phyloP scores from a whole-genome alignment of 2,888 invertebrate genomes.

The Tachina grossa region DNA sequence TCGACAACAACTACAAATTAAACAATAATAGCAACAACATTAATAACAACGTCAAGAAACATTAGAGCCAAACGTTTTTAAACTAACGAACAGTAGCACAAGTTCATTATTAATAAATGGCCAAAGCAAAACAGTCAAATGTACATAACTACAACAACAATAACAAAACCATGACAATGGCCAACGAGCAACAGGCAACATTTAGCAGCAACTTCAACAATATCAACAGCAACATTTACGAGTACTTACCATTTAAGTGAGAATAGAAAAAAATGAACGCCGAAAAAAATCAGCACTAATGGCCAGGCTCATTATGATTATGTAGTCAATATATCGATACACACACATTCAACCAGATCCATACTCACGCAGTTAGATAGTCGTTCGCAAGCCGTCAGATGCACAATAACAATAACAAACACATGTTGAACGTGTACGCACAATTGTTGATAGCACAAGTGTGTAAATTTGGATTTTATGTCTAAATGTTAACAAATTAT shows the following conservation, averaged over 20 bases:
- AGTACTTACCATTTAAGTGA: constrained; percentile 10
- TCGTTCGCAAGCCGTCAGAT: too few species aligned
- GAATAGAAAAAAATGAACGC: background rate
- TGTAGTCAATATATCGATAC: constrained; percentile 18
- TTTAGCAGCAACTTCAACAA: constrained; percentile 53
- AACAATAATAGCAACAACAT: constrained; percentile 49
- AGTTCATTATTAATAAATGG: constrained; percentile 70
- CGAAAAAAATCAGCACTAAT: constrained; percentile 39
- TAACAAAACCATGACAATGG: constrained; percentile 67
- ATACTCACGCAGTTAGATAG: background rate
- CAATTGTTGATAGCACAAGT: background rate
- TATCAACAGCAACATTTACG: constrained; percentile 39
- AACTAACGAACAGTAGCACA: constrained; percentile 64
- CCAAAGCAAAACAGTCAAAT: constrained; percentile 50
- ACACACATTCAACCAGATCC: background rate
- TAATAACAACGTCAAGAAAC: constrained; percentile 57
- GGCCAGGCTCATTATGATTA: constrained; percentile 50
- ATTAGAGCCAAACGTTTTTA: constrained; percentile 35
- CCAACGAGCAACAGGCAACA: constrained; percentile 64
- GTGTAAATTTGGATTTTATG: constrained; percentile 1
- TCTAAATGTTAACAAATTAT: constrained; percentile 38
- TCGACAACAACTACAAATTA: constrained; percentile 48
- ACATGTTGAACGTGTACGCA: constrained; percentile 3
- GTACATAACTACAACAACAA: constrained; percentile 8
- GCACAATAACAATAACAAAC: background rate